Conservation (phyloP, 2,797 vertebrate genomes). For the Triplophysa bombifrons region DNA sequence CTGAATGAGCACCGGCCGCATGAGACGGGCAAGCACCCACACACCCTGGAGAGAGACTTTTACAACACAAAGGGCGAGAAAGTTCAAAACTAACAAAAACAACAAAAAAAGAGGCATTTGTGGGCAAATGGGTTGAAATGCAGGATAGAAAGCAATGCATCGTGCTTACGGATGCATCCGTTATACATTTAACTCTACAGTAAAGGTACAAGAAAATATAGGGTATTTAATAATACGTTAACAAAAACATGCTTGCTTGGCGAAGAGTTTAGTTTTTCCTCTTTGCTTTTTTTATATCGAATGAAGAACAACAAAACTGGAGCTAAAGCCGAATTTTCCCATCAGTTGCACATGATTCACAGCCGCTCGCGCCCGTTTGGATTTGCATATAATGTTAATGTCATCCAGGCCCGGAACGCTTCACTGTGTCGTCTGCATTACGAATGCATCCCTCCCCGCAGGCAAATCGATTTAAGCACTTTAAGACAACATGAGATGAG, state of each 20-base stretch:
- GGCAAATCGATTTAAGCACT: constrained; percentile 76
- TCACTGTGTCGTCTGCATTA: constrained; percentile 66
- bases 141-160: constrained; percentile 27
- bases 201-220: constrained; percentile 61
- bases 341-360: constrained; percentile 73
- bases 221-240: constrained; percentile 58
- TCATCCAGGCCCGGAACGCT: constrained; percentile 52
- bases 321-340: constrained; percentile 65
- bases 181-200: constrained; percentile 73
- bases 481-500: constrained; percentile 62
- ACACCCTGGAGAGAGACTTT: constrained; percentile 59
- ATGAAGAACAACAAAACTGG: constrained; percentile 68
- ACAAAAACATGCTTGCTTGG: constrained; percentile 80
- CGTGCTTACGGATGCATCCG: constrained; percentile 70
- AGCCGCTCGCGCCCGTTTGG: constrained; percentile 63
- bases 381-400: constrained; percentile 63
- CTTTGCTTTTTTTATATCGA: constrained; percentile 61
- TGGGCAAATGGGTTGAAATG: constrained; percentile 3
- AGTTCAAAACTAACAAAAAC: constrained; percentile 43
- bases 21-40: constrained; percentile 76
- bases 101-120: neutral
- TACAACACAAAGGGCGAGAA: constrained; percentile 66
- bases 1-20: constrained; percentile 81
- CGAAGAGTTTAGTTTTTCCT: constrained; percentile 59
- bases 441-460: constrained; percentile 59